Base-by-base conservation (phyloP, 2,797 vertebrate genomes). In the Clarias pachynema region DNA sequence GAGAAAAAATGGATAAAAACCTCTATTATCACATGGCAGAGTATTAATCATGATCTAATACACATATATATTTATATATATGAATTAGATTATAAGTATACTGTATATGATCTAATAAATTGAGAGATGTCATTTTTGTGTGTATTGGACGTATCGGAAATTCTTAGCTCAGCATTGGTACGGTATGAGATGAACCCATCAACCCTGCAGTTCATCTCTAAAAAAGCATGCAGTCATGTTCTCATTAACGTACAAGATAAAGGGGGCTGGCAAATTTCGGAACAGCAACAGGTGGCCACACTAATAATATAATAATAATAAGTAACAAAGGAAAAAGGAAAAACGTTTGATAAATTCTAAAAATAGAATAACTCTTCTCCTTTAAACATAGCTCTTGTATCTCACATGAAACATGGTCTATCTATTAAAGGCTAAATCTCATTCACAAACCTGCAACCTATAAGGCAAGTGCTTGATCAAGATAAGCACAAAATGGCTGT, bases 401-500 rank as follows among this genome's bases (percentile, higher is more conserved):
- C 34, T 37, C 60, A 60, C 62, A n/a, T 37, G 62, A 59, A 22
- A 77, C 14, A 10, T 26, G 37, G 37, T 72, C 37, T 78, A 53
- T 63, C 29, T 78, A 44, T n/a, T 72, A 37, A 62, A 60, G 31
- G 29, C 49, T 56, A 37, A 59, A 57, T 80, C 62, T n/a, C 22
- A 56, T 40, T 60, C 31, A 44, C 57, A 80, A 74, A 78, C 73
- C 83, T 84, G 83, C 62, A 68, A 62, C 49, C 56, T 24, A 77
- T 20, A 20, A 40, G 57, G 22, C n/a, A 73, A 84, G 63, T 78
- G 62, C 63, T 34, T 74, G 80, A 73, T 85, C 75, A 75, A 73
- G 82, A 86, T 86, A 85, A 74, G 70, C 60, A 68, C 31, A 49
- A 57, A 86, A 73, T 22, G 4, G 31, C 49, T 84, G 40, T 74